phyloP scores from a whole-genome alignment of 1,140 invertebrate species.

The Meloidogyne floridensis region DNA sequence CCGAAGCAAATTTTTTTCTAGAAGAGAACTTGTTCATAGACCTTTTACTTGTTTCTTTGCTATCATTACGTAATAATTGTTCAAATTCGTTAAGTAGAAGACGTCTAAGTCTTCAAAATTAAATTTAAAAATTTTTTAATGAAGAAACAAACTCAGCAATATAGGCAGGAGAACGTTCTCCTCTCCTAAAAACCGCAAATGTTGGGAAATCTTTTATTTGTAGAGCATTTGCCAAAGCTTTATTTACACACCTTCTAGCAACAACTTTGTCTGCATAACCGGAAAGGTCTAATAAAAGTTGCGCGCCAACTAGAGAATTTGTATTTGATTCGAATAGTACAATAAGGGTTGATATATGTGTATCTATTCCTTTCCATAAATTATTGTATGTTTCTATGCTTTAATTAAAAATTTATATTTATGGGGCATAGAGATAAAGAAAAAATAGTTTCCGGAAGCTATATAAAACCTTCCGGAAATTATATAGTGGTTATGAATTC shows the following conservation, averaged over 20 bases:
- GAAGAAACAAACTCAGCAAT: constrained; percentile 55
- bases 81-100: constrained; percentile 47
- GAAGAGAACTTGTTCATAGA: constrained; percentile 6
- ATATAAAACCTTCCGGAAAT: too few relatives aligned
- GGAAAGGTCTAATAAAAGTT: constrained; percentile 55
- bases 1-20: constrained; percentile 6
- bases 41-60: constrained; percentile 25
- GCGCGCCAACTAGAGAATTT: constrained; percentile 41
- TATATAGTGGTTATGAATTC: too few relatives aligned
- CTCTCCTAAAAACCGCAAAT: constrained; percentile 60
- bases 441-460: too few relatives aligned
- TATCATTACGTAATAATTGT: constrained; percentile 34
- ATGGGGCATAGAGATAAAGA: too few relatives aligned
- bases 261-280: constrained; percentile 50
- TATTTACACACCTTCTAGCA: constrained; percentile 45
- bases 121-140: constrained; percentile 15
- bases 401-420: constrained; percentile 12
- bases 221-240: constrained; percentile 54
- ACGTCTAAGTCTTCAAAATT: constrained; percentile 40
- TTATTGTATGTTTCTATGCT: constrained; percentile 59
- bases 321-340: constrained; percentile 58
- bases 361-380: constrained; percentile 55
- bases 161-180: constrained; percentile 53
- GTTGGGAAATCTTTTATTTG: constrained; percentile 59
- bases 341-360: constrained; percentile 47